A percentile compares a stretch with the other conserved stretches of the same genome.
Conservation (phyloP, 2,113 vertebrate species). For the Archilochus colubris region DNA sequence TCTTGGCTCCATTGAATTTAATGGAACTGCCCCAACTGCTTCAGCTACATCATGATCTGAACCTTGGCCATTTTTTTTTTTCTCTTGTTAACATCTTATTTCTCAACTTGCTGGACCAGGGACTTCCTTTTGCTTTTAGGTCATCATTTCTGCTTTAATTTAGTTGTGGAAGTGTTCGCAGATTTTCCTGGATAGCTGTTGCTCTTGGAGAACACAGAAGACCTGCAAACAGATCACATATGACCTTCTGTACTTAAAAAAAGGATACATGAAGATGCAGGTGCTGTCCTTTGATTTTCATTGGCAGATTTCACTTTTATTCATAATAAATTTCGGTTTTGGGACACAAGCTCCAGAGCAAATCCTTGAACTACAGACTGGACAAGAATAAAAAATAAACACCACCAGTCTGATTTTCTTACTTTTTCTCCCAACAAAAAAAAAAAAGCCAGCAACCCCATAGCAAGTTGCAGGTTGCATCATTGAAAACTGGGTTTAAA, state of each 20-base stretch:
- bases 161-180: conserved; percentile 5
- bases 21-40: background rate
- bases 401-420: background rate
- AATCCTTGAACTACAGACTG: background rate
- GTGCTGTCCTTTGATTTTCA: conserved; percentile 27
- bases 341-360: background rate
- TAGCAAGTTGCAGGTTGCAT: conserved; percentile 1
- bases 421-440: conserved; percentile 23
- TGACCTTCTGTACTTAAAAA: background rate
- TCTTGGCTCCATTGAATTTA: background rate
- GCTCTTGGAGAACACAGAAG: background rate
- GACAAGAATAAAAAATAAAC: background rate
- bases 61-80: background rate
- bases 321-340: conserved; percentile 6
- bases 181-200: conserved; percentile 11
- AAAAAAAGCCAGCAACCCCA: background rate
- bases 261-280: background rate
- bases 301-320: conserved; percentile 25
- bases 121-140: conserved; percentile 54
- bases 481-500: conserved; percentile 44
- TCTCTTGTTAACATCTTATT: conserved; percentile 43
- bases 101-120: conserved; percentile 49
- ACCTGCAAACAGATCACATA: background rate
- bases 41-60: background rate
- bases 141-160: conserved; percentile 34